Percentiles rank a stretch among this genome's conserved stretches.
Evolutionary conservation across 2,797 vertebrate genomes (phyloP).

Genomic region (Kryptolebias ocellatus): DNA sequence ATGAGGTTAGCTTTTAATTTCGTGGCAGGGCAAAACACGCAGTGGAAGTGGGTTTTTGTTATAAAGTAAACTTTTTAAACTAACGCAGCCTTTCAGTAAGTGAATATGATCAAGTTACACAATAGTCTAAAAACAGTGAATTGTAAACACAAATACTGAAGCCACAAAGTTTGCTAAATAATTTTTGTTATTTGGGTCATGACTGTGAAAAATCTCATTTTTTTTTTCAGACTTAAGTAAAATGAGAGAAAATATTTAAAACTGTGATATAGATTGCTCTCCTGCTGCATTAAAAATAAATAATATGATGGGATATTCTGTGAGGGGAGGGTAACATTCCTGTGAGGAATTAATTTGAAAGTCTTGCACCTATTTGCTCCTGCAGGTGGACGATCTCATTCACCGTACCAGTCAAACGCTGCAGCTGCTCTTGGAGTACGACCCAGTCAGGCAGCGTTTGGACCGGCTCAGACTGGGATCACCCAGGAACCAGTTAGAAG

Average conservation of each 20-base stretch:
- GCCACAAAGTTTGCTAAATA: too few relatives aligned
- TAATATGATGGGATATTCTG: neutral
- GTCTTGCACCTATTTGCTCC: neutral
- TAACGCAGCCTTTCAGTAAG: too few relatives aligned
- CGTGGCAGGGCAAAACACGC: too few relatives aligned
- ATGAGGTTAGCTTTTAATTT: too few relatives aligned
- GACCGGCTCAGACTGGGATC: constrained; percentile 88
- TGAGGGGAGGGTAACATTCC: neutral
- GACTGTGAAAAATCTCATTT: too few relatives aligned
- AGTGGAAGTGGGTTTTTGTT: too few relatives aligned
- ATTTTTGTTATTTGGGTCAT: too few relatives aligned
- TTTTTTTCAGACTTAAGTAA: too few relatives aligned
- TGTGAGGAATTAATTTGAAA: neutral
- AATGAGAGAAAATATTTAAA: neutral
- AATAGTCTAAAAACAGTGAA: too few relatives aligned
- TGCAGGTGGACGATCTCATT: constrained; percentile 91
- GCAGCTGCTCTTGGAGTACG: constrained; percentile 94
- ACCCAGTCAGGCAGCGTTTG: constrained; percentile 90
- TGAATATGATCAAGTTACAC: too few relatives aligned
- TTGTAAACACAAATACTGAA: too few relatives aligned
- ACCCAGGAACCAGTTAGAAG: constrained; percentile 69
- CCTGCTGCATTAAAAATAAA: neutral
- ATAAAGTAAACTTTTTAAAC: too few relatives aligned
- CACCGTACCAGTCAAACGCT: constrained; percentile 90
- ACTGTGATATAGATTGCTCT: neutral